These are phyloP conservation scores for Odontomyia ornata DNA, from an alignment of 2,888 invertebrate genomes.

Conservation along the genomic window DNA sequence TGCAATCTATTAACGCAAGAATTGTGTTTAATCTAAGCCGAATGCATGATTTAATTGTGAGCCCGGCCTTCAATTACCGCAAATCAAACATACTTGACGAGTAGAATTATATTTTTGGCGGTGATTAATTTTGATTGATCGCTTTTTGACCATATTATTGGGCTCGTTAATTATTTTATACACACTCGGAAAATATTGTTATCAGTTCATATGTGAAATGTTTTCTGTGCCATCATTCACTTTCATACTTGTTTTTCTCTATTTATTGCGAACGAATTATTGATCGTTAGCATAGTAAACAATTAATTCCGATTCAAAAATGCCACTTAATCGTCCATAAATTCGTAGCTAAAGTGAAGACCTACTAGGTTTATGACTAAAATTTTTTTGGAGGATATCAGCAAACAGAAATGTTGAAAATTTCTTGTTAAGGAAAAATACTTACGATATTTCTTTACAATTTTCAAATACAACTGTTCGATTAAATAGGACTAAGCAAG, in stretches of 20 bases:
- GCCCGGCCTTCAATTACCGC: slow-evolving; percentile 31
- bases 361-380: too few species aligned
- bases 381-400: too few species aligned
- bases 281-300: neutral
- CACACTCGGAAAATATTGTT: slow-evolving; percentile 8
- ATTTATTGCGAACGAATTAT: neutral
- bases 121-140: slow-evolving; percentile 46
- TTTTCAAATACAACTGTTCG: too few species aligned
- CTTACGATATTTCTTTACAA: too few species aligned
- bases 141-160: slow-evolving; percentile 43
- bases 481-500: too few species aligned
- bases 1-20: slow-evolving; percentile 36
- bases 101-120: slow-evolving; percentile 45
- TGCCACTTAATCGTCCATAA: too few species aligned
- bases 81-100: slow-evolving; percentile 42
- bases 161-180: slow-evolving; percentile 43
- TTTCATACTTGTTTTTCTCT: slow-evolving; percentile 5
- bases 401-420: too few species aligned
- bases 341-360: too few species aligned
- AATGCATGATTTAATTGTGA: slow-evolving; percentile 42
- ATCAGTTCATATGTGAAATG: slow-evolving; percentile 12
- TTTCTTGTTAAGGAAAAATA: too few species aligned
- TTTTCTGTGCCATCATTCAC: slow-evolving; percentile 22
- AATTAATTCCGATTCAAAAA: neutral
- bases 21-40: slow-evolving; percentile 43